Evolutionary conservation across 2,888 invertebrate species (phyloP).

Genomic region (Plebejus argus): DNA sequence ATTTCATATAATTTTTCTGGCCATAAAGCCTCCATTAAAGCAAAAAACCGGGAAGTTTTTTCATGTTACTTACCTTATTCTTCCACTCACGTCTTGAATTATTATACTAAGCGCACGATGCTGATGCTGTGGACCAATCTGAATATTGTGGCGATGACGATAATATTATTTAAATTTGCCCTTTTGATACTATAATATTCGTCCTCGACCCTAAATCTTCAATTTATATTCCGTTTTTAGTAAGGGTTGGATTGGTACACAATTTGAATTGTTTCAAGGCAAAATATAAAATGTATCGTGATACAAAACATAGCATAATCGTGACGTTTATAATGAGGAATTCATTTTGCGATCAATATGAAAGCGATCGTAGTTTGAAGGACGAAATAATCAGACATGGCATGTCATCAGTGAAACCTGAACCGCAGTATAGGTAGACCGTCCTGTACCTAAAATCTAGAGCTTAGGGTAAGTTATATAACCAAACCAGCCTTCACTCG

Average conservation of each 20-base stretch:
- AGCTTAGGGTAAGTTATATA: background rate
- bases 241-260: constrained; percentile 11
- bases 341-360: constrained; percentile 42
- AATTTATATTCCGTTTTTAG: background rate
- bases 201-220: background rate
- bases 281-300: constrained; percentile 18
- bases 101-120: no score
- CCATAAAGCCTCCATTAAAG: no score
- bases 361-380: constrained; percentile 39
- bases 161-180: background rate
- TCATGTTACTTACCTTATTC: no score
- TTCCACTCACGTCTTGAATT: no score
- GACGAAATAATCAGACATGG: constrained; percentile 32
- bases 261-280: background rate
- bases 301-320: constrained; percentile 13
- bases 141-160: no score
- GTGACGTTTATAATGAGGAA: constrained; percentile 36
- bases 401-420: constrained; percentile 23
- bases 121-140: background rate
- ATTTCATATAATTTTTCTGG: no score
- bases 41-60: no score
- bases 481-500: background rate
- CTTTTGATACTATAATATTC: background rate
- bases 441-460: constrained; percentile 3
- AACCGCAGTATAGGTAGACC: background rate